These are phyloP conservation scores for Nasonia longicornis DNA, from an alignment of 1,140 invertebrate species.

Conservation along the genomic window DNA sequence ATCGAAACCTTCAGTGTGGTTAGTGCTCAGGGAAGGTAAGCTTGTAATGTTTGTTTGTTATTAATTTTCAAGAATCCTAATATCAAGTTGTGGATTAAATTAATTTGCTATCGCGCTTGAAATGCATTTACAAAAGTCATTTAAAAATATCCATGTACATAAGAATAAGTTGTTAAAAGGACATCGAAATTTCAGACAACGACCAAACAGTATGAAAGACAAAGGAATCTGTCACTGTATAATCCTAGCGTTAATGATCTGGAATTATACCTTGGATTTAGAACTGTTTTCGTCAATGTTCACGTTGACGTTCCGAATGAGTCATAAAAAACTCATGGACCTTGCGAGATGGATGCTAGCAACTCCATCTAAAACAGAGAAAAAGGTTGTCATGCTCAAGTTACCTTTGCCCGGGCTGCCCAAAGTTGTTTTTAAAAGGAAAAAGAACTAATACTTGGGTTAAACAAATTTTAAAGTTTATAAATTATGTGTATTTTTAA, in stretches of 20 bases:
- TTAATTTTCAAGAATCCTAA: not conserved
- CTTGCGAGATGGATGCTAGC: constrained; percentile 65
- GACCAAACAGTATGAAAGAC: constrained; percentile 66
- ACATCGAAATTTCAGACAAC: constrained; percentile 59
- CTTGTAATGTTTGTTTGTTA: not conserved
- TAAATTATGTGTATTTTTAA: constrained; percentile 33
- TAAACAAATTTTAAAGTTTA: not conserved
- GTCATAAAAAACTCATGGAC: constrained; percentile 66
- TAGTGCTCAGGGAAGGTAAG: constrained; percentile 62
- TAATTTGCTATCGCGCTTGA: not conserved
- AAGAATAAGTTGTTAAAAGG: not conserved
- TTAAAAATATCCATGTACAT: constrained; percentile 8
- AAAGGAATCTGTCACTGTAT: constrained; percentile 68
- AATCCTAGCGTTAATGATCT: constrained; percentile 63
- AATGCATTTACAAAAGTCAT: constrained; percentile 17
- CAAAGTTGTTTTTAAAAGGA: constrained; percentile 11
- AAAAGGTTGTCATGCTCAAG: constrained; percentile 62
- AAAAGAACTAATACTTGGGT: not conserved
- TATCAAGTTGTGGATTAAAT: not conserved
- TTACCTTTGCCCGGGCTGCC: constrained; percentile 63
- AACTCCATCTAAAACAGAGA: constrained; percentile 57
- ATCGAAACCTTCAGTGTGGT: constrained; percentile 63
- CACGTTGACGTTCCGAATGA: constrained; percentile 56
- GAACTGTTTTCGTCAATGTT: constrained; percentile 63
- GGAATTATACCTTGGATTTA: constrained; percentile 64